Percentiles rank a stretch among this genome's conserved stretches.
Evolutionary conservation across 2,888 invertebrate genomes (phyloP).

Genomic region (Callimorpha dominula): DNA sequence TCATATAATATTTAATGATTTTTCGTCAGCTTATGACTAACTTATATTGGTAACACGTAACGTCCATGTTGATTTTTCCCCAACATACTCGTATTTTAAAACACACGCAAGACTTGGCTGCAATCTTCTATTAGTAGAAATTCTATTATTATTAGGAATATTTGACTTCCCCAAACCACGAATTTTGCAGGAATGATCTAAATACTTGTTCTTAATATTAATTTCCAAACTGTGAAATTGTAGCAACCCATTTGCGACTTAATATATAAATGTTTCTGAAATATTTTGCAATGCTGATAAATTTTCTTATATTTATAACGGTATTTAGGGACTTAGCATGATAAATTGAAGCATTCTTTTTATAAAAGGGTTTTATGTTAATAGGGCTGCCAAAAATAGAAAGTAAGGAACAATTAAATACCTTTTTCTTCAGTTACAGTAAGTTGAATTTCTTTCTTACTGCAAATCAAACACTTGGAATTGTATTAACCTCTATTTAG

Average conservation of each 20-base stretch:
- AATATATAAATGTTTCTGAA: conserved; percentile 6
- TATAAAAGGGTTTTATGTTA: conserved; percentile 20
- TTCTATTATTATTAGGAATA: too few relatives aligned
- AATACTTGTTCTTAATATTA: background rate
- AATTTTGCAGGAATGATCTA: background rate
- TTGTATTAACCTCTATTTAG: conserved; percentile 20
- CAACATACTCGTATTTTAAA: too few relatives aligned
- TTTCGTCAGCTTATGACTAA: too few relatives aligned
- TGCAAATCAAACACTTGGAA: conserved; percentile 10
- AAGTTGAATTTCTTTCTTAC: conserved; percentile 1
- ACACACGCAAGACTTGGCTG: too few relatives aligned
- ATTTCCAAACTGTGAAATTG: background rate
- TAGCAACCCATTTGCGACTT: background rate
- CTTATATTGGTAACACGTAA: too few relatives aligned
- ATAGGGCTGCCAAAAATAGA: conserved; percentile 25
- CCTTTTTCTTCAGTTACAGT: background rate
- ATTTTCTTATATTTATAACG: conserved; percentile 36
- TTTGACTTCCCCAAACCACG: too few relatives aligned
- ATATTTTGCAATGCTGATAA: conserved; percentile 18
- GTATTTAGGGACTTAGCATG: conserved; percentile 36
- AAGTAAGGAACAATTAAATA: conserved; percentile 12
- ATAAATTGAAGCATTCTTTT: conserved; percentile 32
- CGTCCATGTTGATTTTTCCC: too few relatives aligned
- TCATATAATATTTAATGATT: too few relatives aligned
- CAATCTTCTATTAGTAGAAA: too few relatives aligned